Conservation (phyloP, 2,797 vertebrate genomes). For the Artibeus jamaicensis region DNA sequence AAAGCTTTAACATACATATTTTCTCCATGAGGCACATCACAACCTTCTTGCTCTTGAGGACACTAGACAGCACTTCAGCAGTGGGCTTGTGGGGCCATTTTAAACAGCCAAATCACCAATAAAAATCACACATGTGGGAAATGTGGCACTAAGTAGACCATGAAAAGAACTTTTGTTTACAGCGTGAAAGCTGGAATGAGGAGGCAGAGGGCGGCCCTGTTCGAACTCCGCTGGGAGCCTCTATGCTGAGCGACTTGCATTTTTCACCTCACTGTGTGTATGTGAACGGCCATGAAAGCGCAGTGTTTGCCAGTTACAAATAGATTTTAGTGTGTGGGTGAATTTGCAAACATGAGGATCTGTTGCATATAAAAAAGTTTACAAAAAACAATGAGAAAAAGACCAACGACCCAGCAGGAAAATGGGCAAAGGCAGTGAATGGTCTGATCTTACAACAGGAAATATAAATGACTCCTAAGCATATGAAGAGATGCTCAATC, state of each 20-base stretch:
- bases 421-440: background rate
- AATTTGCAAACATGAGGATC: background rate
- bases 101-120: background rate
- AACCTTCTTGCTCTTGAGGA: background rate
- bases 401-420: background rate
- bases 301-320: background rate
- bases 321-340: background rate
- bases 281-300: background rate
- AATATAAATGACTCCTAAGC: background rate
- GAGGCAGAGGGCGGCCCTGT: background rate
- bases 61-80: background rate
- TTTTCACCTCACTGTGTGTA: background rate
- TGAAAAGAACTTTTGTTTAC: background rate
- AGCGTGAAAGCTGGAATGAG: background rate
- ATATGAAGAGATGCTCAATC: background rate
- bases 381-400: background rate
- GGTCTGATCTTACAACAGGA: background rate
- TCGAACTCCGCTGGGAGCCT: background rate
- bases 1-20: background rate
- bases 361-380: background rate
- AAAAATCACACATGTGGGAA: background rate
- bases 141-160: background rate
- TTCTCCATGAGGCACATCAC: background rate
- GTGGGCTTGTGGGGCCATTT: background rate
- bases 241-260: accelerated